phyloP scores from a whole-genome alignment of 2,888 invertebrate genomes.

The Eristalis intricaria region DNA sequence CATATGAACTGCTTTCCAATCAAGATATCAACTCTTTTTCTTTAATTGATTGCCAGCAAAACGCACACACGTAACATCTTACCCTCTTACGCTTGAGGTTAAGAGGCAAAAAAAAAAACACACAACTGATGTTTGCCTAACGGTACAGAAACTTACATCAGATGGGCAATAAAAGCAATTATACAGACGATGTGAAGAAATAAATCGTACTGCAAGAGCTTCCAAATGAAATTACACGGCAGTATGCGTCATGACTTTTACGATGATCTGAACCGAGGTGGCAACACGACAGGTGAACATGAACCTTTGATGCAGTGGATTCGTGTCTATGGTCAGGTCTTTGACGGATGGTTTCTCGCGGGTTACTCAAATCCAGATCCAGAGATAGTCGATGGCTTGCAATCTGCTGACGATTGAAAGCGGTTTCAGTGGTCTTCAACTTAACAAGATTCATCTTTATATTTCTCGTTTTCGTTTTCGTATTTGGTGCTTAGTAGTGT shows the following conservation, averaged over 20 bases:
- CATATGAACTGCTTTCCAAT: background rate
- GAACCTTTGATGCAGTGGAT: background rate
- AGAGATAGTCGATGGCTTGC: background rate
- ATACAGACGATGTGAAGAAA: slow-evolving; percentile 16
- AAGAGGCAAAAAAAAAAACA: background rate
- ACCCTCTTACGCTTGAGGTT: background rate
- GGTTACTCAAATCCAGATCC: background rate
- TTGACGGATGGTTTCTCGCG: background rate
- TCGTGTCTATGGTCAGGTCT: background rate
- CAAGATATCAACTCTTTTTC: background rate
- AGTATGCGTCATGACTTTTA: slow-evolving; percentile 2
- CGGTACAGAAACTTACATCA: slow-evolving; percentile 4
- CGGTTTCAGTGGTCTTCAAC: too few species aligned
- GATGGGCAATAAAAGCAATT: background rate
- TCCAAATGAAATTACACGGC: background rate
- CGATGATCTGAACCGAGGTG: background rate
- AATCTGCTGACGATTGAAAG: background rate
- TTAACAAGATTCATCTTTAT: too few species aligned
- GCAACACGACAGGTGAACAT: background rate
- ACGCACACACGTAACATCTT: background rate
- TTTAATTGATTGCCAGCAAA: background rate
- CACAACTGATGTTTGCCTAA: background rate
- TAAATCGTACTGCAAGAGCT: slow-evolving; percentile 2
- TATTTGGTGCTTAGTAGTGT: too few species aligned
- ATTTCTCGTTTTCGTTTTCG: too few species aligned